Evolutionary conservation across 2,113 vertebrate genomes (phyloP), one percentile per base, ranked within the genome.

Genomic region (Paracanthobrama guichenoti): DNA sequence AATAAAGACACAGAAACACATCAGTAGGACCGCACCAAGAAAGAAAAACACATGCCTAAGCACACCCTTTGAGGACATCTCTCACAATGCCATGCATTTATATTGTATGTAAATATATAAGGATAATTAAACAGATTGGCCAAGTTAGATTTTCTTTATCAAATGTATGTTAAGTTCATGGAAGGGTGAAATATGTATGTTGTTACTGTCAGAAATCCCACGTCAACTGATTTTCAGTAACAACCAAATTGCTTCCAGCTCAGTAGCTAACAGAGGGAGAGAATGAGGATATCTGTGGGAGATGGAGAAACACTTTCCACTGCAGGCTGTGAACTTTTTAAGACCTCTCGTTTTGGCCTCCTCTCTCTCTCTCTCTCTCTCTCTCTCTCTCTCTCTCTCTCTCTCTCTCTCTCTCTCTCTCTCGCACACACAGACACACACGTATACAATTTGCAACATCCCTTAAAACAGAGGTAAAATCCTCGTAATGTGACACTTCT

Each of bases 281-380:
- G 53, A 42, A n/a, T 24, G 69, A 83, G 53, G 39, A 62, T 78
- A 42, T 67, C 50, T 72, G 44, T 71, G 35, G 76, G 50, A 83
- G 26, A 86, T 53, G 44, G 39, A 77, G 85, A 82, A n/a, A 67
- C 42, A 62, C 46, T 71, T 78, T 86, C 64, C 48, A 90, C 88
- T 86, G 81, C 78, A 46, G 84, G 50, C 87, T 85, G 83, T 87
- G 88, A 91, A 90, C 89, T 26, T 85, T 79, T 87, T 81, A 57
- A 78, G 79, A 81, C 79, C 79, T 71, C 8, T 71, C n/a, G 7
- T 35, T 67, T 55, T 69, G 26, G 79, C 20, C 79, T 44, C 5
- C n/a, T 50, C 77, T 28, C 39, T 31, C 26, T 55, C 53, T 53
- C 48, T 50, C 48, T 50, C 4, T 50, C 48, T 50, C 48, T 50